A percentile compares a stretch with the other conserved stretches of the same genome.
phyloP scores from a whole-genome alignment of 2,888 invertebrate genomes.

The Byasa hedistus region DNA sequence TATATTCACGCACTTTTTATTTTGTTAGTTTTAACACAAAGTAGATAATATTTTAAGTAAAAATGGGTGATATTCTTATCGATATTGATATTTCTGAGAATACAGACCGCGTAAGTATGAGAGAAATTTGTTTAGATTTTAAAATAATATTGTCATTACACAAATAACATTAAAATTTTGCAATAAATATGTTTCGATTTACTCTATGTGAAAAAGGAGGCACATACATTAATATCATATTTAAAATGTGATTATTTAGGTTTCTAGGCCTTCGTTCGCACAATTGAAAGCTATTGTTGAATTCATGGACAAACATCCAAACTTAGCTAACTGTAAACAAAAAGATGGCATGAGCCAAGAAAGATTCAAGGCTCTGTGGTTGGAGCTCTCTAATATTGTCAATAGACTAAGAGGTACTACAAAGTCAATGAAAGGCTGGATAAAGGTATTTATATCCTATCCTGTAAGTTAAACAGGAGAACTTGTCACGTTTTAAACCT shows the following conservation, averaged over 20 bases:
- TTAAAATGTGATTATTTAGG: conserved; percentile 38
- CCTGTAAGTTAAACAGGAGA: background rate
- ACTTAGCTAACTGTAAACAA: conserved; percentile 54
- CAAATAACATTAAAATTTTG: too few relatives aligned
- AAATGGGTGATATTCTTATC: conserved; percentile 14
- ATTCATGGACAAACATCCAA: conserved; percentile 63
- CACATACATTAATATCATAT: too few relatives aligned
- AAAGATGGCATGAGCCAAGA: conserved; percentile 51
- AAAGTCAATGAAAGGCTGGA: conserved; percentile 65
- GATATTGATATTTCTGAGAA: conserved; percentile 17
- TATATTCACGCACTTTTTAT: background rate
- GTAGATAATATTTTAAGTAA: too few relatives aligned
- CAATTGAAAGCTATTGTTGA: conserved; percentile 60
- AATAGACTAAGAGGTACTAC: conserved; percentile 58
- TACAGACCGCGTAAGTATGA: conserved; percentile 18
- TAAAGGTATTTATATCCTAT: conserved; percentile 45
- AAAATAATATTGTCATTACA: background rate
- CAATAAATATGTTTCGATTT: too few relatives aligned
- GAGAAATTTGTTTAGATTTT: background rate
- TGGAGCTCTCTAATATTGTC: conserved; percentile 51
- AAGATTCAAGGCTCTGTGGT: conserved; percentile 60
- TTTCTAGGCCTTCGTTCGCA: conserved; percentile 55
- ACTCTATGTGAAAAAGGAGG: too few relatives aligned
- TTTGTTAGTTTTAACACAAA: background rate
- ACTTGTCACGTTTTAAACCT: background rate